Conservation (phyloP, 2,888 invertebrate genomes). For the Netelia fuscicornis region DNA sequence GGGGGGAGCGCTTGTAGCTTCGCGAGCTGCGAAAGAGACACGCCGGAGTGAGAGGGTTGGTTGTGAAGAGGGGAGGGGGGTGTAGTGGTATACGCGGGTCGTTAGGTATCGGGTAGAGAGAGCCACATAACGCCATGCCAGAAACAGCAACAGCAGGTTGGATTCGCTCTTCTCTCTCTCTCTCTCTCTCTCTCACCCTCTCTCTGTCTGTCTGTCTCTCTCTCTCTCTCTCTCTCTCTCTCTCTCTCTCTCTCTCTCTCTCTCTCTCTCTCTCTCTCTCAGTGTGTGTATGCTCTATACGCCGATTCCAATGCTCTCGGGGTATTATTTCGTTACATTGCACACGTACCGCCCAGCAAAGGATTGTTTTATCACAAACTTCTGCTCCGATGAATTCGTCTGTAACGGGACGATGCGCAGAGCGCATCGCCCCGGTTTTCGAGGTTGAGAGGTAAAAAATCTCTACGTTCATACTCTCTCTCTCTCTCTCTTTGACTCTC, state of each 20-base stretch:
- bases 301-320: slow-evolving; percentile 65
- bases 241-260: background rate
- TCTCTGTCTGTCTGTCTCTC: background rate
- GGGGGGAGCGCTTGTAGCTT: background rate
- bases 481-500: background rate
- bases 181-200: background rate
- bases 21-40: slow-evolving; percentile 23
- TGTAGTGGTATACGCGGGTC: slow-evolving; percentile 27
- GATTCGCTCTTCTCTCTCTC: slow-evolving; percentile 35
- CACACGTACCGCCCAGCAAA: slow-evolving; percentile 74
- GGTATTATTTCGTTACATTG: slow-evolving; percentile 79
- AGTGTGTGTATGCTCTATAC: slow-evolving; percentile 28
- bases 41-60: background rate
- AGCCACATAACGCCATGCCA: slow-evolving; percentile 53
- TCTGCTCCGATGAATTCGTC: slow-evolving; percentile 75
- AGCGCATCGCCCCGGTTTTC: background rate
- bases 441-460: too few relatives aligned
- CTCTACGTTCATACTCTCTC: background rate
- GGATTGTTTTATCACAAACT: slow-evolving; percentile 79
- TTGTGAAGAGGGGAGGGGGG: background rate
- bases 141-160: slow-evolving; percentile 55
- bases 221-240: slow-evolving; percentile 15
- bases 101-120: slow-evolving; percentile 42
- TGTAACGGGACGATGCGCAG: slow-evolving; percentile 72
- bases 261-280: slow-evolving; percentile 2